Base-by-base conservation (phyloP, 2,113 vertebrate species). In the Indri indri region DNA sequence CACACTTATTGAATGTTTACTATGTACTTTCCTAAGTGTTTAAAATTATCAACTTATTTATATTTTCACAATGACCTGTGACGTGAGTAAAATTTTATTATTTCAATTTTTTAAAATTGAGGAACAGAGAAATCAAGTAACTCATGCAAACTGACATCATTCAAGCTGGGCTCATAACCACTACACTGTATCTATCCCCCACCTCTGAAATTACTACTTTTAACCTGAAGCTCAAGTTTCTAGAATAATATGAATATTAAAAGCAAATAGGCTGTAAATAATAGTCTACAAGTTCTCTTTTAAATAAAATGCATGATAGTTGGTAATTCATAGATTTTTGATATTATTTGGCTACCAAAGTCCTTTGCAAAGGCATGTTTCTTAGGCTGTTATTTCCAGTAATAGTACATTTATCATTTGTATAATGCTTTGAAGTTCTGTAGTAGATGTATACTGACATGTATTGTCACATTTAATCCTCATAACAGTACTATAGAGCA, bases 31-130 rank as follows among this genome's bases (percentile, higher is more conserved):
- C 63, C 14, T 54, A 86, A 68, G 30, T 42, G 7, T 32, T 87
- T 94, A 84, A 85, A 95, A 73, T 54, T 47, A 96, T 77, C 59
- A 84, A 83, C 42, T 68, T 80, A 81, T 23, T 84, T 66, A 37
- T 3, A 57, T 76, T 12, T 94, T 92, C n/a, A 66, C n/a, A 85
- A 68, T 17, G 34, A 74, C 32, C 65, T 82, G 27, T 92, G 50
- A 77, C 10, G 4, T 42, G 9, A 83, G 4, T 79, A 61, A 18
- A 10, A 76, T 82, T 34, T 92, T 74, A 80, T 59, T 84, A 63
- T n/a, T 59, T 88, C 6, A 66, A 68, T 80, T 90, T 80, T 54
- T 20, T 3, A 74, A 94, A 68, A 32, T 1, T 52, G 10, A 84
- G 32, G 42, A 88, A 76, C n/a, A 94, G 52, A 83, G 85, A 92